A percentile compares a stretch with the other conserved stretches of the same genome.
Conservation (phyloP, 1,140 invertebrate genomes). For the Saxidomus purpurata region DNA sequence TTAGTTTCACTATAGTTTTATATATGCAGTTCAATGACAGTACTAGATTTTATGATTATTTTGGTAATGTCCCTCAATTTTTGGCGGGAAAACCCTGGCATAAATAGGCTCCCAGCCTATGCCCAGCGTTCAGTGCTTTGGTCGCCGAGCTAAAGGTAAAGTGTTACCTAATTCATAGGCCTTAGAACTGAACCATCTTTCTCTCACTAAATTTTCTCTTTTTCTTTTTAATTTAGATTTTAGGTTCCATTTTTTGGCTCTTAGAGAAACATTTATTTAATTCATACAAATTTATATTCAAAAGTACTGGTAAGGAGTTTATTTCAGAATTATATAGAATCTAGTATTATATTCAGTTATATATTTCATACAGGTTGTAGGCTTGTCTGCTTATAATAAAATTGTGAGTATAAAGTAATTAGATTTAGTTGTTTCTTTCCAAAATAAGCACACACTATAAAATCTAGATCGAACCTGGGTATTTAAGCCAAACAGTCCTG, state of each 20-base stretch:
- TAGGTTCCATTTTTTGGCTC: neutral
- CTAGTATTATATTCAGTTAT: too few species aligned
- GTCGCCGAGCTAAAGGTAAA: neutral
- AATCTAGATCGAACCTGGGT: conserved; percentile 8
- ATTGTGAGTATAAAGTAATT: neutral
- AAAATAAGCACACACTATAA: neutral
- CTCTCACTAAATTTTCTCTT: neutral
- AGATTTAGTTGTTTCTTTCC: neutral
- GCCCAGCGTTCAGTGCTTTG: neutral
- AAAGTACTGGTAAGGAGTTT: neutral
- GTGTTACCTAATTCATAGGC: neutral
- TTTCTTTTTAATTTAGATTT: neutral
- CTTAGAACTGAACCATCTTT: conserved; percentile 3
- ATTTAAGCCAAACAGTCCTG: neutral
- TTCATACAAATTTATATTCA: neutral
- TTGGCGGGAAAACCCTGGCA: neutral
- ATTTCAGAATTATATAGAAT: too few species aligned
- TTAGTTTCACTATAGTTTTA: too few species aligned
- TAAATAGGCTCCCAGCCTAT: neutral
- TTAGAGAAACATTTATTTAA: neutral
- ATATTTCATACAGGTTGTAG: too few species aligned
- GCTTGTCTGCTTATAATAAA: too few species aligned
- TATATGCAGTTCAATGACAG: too few species aligned
- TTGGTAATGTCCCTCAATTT: neutral
- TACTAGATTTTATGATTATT: too few species aligned